These are phyloP conservation scores for Trissolcus brochymenae DNA, from an alignment of 2,888 invertebrate species.

Conservation along the genomic window DNA sequence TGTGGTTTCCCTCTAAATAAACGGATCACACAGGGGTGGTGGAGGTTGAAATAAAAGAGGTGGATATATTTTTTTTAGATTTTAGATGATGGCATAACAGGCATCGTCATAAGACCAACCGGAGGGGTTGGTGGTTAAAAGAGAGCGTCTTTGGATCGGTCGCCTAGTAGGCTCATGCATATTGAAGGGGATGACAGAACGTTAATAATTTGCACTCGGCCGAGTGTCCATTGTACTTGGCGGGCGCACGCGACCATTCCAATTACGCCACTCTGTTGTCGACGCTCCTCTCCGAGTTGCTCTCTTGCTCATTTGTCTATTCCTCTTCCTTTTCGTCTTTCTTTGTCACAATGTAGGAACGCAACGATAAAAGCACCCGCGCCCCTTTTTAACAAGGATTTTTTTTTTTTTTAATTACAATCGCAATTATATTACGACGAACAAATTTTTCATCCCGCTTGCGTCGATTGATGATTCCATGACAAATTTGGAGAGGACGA, in stretches of 20 bases:
- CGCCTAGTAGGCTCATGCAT: constrained; percentile 34
- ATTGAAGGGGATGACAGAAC: constrained; percentile 59
- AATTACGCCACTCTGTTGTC: constrained; percentile 70
- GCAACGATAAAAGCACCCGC: constrained; percentile 16
- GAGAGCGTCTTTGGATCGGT: constrained; percentile 46
- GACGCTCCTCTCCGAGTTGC: constrained; percentile 45
- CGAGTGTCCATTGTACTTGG: constrained; percentile 72
- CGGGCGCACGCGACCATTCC: constrained; percentile 73
- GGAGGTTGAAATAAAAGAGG: neutral
- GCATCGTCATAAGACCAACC: constrained; percentile 37
- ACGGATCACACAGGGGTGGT: neutral
- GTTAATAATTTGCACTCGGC: constrained; percentile 75
- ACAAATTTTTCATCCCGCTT: constrained; percentile 65
- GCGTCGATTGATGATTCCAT: constrained; percentile 62
- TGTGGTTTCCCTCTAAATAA: neutral
- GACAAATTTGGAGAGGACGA: constrained; percentile 4
- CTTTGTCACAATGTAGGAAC: constrained; percentile 22
- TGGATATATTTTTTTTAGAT: too few species aligned
- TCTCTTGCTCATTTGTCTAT: constrained; percentile 61
- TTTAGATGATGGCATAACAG: constrained; percentile 14
- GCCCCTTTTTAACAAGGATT: constrained; percentile 68
- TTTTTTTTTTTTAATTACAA: constrained; percentile 73
- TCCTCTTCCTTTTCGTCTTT: constrained; percentile 61
- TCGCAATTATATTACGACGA: constrained; percentile 69
- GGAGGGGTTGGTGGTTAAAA: constrained; percentile 41